Conservation (phyloP, 2,888 invertebrate genomes). For the Caenorhabditis sp. region DNA sequence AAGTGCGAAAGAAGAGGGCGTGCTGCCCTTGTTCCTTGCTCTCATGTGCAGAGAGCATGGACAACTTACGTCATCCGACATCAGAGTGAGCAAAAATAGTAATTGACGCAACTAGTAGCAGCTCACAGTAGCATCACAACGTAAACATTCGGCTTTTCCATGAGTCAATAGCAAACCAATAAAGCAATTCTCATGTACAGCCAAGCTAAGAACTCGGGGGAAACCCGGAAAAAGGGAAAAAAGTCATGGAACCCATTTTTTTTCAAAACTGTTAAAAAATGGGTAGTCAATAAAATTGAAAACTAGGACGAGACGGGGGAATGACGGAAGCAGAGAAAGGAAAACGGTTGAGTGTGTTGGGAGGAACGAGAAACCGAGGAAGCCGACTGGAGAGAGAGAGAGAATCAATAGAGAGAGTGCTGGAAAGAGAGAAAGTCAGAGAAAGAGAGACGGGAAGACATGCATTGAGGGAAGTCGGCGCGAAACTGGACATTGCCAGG, state of each 20-base stretch:
- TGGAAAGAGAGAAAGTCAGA: constrained; percentile 12
- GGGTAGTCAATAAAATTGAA: constrained; percentile 37
- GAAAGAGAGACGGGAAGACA: constrained; percentile 18
- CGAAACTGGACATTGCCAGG: constrained; percentile 40
- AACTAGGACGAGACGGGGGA: constrained; percentile 13
- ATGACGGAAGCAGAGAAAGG: constrained; percentile 27
- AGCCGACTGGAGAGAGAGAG: constrained; percentile 27
- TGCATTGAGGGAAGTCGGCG: constrained; percentile 15
- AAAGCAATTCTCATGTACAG: constrained; percentile 1
- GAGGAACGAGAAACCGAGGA: constrained; percentile 35
- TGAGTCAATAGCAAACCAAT: constrained; percentile 21
- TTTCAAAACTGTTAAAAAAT: constrained; percentile 25
- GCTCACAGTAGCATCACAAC: constrained; percentile 19
- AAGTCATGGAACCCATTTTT: too few relatives aligned
- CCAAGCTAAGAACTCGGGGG: neutral
- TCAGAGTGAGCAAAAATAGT: constrained; percentile 28
- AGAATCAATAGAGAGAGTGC: constrained; percentile 44
- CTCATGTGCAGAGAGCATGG: constrained; percentile 22
- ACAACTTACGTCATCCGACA: constrained; percentile 20
- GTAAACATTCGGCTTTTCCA: constrained; percentile 23
- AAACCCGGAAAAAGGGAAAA: constrained; percentile 8
- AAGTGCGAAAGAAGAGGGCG: too few relatives aligned
- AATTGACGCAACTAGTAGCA: constrained; percentile 26
- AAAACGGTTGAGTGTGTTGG: constrained; percentile 44
- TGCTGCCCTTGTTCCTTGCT: neutral